phyloP scores from a whole-genome alignment of 2,797 vertebrate genomes.

The Oreochromis grahami region DNA sequence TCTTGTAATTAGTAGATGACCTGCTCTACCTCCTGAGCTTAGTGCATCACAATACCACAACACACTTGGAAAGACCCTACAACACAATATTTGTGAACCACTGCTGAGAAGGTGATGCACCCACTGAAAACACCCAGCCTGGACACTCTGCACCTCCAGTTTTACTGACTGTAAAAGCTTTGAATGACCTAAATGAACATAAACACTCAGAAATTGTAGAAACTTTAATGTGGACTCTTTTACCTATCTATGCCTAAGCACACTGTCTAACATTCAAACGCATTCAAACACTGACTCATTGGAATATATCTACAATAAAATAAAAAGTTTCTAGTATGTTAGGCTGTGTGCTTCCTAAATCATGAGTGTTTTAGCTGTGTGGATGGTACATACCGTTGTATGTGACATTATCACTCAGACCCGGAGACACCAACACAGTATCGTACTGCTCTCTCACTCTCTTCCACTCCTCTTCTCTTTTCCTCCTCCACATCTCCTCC shows the following conservation, averaged over 20 bases:
- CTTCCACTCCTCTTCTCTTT: constrained; percentile 57
- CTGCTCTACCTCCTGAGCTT: too few relatives aligned
- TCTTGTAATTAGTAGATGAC: too few relatives aligned
- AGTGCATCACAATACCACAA: too few relatives aligned
- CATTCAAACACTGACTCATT: background rate
- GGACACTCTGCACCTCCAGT: too few relatives aligned
- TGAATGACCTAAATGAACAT: background rate
- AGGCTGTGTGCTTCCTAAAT: background rate
- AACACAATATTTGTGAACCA: too few relatives aligned
- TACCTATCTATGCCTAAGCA: background rate
- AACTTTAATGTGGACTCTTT: background rate
- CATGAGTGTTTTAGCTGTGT: background rate
- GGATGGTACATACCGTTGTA: constrained; percentile 29
- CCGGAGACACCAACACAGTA: constrained; percentile 67
- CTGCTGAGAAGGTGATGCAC: too few relatives aligned
- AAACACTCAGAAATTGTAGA: background rate
- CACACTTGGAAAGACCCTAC: too few relatives aligned
- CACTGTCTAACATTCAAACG: background rate
- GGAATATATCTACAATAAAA: background rate
- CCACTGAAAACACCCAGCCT: too few relatives aligned
- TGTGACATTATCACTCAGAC: constrained; percentile 50
- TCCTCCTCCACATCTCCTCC: constrained; percentile 57
- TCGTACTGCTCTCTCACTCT: constrained; percentile 57
- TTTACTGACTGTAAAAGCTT: too few relatives aligned
- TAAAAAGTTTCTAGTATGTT: background rate